phyloP scores from a whole-genome alignment of 2,797 vertebrate genomes.

The Vespertilio murinus region DNA sequence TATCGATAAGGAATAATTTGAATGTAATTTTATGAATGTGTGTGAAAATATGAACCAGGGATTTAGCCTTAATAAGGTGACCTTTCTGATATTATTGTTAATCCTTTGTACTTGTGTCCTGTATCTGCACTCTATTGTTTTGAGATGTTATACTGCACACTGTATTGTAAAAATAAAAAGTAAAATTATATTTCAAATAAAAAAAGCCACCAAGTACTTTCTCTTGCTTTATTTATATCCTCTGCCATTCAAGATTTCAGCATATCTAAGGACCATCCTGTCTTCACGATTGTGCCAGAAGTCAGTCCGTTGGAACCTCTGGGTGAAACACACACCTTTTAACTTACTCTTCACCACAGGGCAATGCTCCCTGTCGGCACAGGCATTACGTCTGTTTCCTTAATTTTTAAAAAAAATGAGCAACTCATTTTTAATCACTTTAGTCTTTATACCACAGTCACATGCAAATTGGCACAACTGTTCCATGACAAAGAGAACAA shows the following conservation, averaged over 20 bases:
- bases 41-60: conserved; percentile 75
- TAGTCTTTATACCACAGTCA: conserved; percentile 77
- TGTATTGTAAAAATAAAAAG: conserved; percentile 84
- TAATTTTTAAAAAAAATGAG: not conserved
- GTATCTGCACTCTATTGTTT: conserved; percentile 83
- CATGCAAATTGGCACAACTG: conserved; percentile 79
- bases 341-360: not conserved
- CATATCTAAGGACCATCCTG: not conserved
- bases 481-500: conserved; percentile 69
- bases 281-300: not conserved
- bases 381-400: not conserved
- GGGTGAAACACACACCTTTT: not conserved
- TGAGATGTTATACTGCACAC: conserved; percentile 84
- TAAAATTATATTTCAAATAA: conserved; percentile 85
- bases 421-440: conserved; percentile 68
- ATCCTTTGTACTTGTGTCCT: conserved; percentile 74
- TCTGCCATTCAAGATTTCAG: not conserved
- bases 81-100: conserved; percentile 76
- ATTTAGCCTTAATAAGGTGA: conserved; percentile 82
- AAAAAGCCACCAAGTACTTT: conserved; percentile 77
- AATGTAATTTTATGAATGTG: conserved; percentile 82
- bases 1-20: conserved; percentile 73
- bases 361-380: not conserved
- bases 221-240: conserved; percentile 38
- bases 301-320: not conserved